Evolutionary conservation across 2,888 invertebrate genomes (phyloP).

Genomic region (Tetanocera ferruginea): DNA sequence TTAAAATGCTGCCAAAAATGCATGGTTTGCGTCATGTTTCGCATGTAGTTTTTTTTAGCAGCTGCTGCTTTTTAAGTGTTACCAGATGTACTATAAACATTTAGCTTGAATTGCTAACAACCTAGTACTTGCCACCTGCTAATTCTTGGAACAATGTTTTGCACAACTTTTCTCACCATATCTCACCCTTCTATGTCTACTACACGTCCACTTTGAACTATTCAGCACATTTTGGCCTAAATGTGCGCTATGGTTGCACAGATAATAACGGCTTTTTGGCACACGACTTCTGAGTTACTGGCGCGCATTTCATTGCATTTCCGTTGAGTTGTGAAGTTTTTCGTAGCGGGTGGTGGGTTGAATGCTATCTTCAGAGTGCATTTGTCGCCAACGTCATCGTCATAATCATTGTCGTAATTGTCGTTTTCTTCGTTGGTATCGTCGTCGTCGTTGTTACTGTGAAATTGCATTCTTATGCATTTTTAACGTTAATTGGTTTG

Average conservation of each 20-base stretch:
- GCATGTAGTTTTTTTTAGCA: not conserved
- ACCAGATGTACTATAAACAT: not conserved
- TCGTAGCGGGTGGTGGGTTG: not conserved
- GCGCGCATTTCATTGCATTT: conserved; percentile 35
- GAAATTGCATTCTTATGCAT: conserved; percentile 28
- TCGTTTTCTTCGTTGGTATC: not conserved
- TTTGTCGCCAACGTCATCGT: conserved; percentile 4
- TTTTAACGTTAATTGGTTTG: conserved; percentile 31
- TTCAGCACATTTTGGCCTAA: not conserved
- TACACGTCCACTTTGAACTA: not conserved
- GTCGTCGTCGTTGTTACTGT: not conserved
- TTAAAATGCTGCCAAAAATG: conserved; percentile 3
- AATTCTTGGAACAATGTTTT: too few species aligned
- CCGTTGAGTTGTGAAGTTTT: conserved; percentile 13
- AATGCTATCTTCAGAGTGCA: conserved; percentile 19
- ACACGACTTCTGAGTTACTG: conserved; percentile 53
- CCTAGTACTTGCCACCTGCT: conserved; percentile 2
- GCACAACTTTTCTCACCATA: not conserved
- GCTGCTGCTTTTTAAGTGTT: conserved; percentile 9
- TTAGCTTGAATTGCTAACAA: not conserved
- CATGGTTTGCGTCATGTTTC: not conserved
- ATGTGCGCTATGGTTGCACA: conserved; percentile 29
- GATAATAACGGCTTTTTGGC: conserved; percentile 58
- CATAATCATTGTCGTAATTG: not conserved
- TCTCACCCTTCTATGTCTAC: not conserved